phyloP scores from a whole-genome alignment of 2,888 invertebrate genomes.

The Autographa gamma region DNA sequence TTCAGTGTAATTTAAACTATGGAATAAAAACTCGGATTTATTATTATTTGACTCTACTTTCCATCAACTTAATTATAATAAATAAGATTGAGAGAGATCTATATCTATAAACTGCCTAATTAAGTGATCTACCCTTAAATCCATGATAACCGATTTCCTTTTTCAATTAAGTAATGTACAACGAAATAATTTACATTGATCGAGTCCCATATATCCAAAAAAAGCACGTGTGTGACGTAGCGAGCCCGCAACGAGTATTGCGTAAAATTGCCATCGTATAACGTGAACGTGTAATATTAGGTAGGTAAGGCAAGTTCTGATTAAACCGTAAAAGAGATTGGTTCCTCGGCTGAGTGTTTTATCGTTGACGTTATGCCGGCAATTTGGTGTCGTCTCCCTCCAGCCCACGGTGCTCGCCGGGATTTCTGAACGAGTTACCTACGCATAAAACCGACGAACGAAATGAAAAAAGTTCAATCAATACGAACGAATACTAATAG shows the following conservation, averaged over 20 bases:
- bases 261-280: conserved; percentile 72
- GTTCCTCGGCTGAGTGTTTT: conserved; percentile 83
- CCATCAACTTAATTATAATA: neutral
- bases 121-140: no score
- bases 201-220: conserved; percentile 41
- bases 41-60: neutral
- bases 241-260: conserved; percentile 59
- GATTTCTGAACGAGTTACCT: conserved; percentile 61
- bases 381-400: conserved; percentile 75
- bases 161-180: neutral
- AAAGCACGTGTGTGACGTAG: conserved; percentile 55
- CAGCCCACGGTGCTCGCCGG: conserved; percentile 56
- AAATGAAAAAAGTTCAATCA: conserved; percentile 62
- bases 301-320: conserved; percentile 79
- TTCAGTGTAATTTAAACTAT: no score
- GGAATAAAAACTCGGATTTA: no score
- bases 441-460: conserved; percentile 55
- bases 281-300: conserved; percentile 69
- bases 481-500: conserved; percentile 48
- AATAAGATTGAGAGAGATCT: no score
- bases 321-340: conserved; percentile 88
- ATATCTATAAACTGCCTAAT: no score
- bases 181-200: conserved; percentile 15
- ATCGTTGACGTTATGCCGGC: conserved; percentile 83
- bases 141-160: neutral